Percentiles rank a stretch among this genome's conserved stretches.
phyloP scores from a whole-genome alignment of 2,113 vertebrate genomes.

The Tenrec ecaudatus region DNA sequence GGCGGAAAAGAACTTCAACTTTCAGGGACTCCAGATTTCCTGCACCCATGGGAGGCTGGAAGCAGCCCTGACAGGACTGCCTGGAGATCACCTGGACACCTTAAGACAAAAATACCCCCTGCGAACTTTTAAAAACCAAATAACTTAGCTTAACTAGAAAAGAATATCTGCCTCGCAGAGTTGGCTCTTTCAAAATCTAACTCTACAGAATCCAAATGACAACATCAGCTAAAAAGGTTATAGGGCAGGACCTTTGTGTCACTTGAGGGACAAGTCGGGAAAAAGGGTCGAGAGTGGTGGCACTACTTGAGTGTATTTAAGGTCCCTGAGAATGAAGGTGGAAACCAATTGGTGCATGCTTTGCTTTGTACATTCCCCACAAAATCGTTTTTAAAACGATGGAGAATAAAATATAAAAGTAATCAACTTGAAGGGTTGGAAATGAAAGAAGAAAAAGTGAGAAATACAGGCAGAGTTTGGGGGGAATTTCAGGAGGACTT shows the following conservation, averaged over 20 bases:
- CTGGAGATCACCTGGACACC: background rate
- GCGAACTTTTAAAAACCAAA: background rate
- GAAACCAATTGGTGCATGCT: background rate
- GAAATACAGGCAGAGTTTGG: no score
- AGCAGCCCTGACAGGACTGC: background rate
- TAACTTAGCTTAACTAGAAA: background rate
- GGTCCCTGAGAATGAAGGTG: background rate
- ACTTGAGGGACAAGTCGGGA: no score
- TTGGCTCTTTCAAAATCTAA: background rate
- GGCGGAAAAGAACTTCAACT: background rate
- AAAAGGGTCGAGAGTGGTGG: background rate
- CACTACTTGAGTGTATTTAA: background rate
- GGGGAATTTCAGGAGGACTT: no score
- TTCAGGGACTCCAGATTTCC: background rate
- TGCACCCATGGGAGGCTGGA: background rate
- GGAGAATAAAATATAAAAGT: no score
- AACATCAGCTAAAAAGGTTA: background rate
- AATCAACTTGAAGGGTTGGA: background rate
- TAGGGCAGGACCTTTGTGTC: no score
- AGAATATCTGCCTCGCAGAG: background rate
- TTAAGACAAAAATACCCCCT: background rate
- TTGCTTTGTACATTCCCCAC: background rate
- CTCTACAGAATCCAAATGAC: background rate
- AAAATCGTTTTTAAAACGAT: no score
- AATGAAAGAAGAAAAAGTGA: background rate